Evolutionary conservation across 1,140 invertebrate species (phyloP), one percentile per base, ranked within the genome.

Genomic region (Rhyzopertha dominica): DNA sequence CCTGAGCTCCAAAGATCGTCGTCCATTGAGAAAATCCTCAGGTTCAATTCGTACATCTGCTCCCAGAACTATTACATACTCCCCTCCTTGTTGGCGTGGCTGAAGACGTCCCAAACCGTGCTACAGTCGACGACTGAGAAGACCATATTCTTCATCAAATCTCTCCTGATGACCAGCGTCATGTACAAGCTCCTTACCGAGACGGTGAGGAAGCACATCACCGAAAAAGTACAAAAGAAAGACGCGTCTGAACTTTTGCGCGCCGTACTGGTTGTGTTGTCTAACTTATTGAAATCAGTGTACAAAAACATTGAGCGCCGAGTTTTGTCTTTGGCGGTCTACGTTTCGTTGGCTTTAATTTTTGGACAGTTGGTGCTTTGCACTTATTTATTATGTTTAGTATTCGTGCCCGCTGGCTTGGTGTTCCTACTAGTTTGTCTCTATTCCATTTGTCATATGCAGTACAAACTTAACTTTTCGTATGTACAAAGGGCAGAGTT

Each of bases 41-140:
- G 48, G 22, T 54, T 65, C 41, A 65, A 65, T 47, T 56, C 57
- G 4, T 60, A 51, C 51, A 65, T 65, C 18, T 65, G 62, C 36
- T 58, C 60, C 1, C 61, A 61, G 20, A 58, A 63, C 30, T 60
- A 53, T 40, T 58, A 52, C 45, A 40, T 63, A 12, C 35, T 65
- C 1, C 62, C 62, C 22, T 53, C 62, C 9, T 39, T 65, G 2
- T 26, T 65, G 5, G 47, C 53, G 10, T 65, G 61, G 59, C 32
- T 65, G 16, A 54, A 53, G 24, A 49, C 55, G 2, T 57, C 61
- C 3, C 56, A 61, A 26, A 40, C 47, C 12, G 47, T 52, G 14
- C 43, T 62, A 1, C 50, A 56, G 12, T 32, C 44, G 1, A 55
- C 50, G 8, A 31, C 52, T 8, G 57, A 63, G 30, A 54, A 53